Evolutionary conservation across 2,113 vertebrate species (phyloP).

Genomic region (Hydrolagus affinis): DNA sequence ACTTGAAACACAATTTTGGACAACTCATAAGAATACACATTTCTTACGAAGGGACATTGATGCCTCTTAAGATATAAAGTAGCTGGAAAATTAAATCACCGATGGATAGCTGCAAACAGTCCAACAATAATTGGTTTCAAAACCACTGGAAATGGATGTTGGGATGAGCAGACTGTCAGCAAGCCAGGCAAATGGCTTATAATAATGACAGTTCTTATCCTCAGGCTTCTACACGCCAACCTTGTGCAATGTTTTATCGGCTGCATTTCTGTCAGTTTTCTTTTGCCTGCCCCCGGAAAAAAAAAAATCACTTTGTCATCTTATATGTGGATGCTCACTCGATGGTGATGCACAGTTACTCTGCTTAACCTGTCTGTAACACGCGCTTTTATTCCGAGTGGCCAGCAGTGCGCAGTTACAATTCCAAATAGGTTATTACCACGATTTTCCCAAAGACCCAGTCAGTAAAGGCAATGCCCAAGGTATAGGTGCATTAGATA

Average conservation of each 20-base stretch:
- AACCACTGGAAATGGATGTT: neutral
- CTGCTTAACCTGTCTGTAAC: neutral
- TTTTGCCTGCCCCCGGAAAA: neutral
- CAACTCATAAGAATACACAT: neutral
- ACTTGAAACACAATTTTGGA: neutral
- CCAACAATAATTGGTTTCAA: neutral
- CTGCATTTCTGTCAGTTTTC: neutral
- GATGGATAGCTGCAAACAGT: neutral
- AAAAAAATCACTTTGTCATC: slow-evolving; percentile 5
- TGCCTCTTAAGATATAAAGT: neutral
- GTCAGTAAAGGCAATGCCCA: too few relatives aligned
- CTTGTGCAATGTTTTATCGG: neutral
- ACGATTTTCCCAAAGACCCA: too few relatives aligned
- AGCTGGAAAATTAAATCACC: neutral
- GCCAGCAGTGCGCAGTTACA: neutral
- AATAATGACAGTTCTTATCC: neutral
- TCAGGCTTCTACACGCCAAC: neutral
- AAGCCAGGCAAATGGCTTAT: neutral
- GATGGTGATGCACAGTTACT: neutral
- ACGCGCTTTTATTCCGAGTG: neutral
- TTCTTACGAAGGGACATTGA: neutral
- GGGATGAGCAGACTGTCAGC: slow-evolving; percentile 9
- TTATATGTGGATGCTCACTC: neutral
- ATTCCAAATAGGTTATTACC: neutral
- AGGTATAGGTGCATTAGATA: too few relatives aligned